A percentile compares a stretch with the other conserved stretches of the same genome.
Conservation (phyloP, 2,797 vertebrate genomes). For the Spinus olivaceus region DNA sequence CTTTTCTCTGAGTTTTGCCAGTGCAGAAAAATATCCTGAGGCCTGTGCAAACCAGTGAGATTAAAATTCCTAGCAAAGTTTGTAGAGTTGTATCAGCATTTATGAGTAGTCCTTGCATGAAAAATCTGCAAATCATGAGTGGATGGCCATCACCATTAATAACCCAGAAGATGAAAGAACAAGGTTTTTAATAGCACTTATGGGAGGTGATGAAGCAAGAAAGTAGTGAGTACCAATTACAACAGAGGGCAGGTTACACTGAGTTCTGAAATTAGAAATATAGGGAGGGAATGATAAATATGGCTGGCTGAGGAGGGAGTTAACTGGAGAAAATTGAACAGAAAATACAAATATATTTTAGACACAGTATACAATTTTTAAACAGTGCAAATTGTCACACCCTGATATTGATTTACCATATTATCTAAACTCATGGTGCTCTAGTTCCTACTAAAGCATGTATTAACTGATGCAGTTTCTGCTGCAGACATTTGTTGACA, state of each 20-base stretch:
- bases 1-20: neutral
- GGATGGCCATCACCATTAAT: neutral
- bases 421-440: neutral
- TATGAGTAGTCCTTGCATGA: neutral
- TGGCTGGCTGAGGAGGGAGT: neutral
- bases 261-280: constrained; percentile 7
- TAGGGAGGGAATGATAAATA: neutral
- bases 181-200: neutral
- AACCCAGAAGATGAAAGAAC: neutral
- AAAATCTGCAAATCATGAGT: neutral
- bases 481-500: neutral
- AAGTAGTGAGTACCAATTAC: neutral
- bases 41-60: neutral
- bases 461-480: neutral
- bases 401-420: neutral
- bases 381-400: neutral
- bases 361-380: neutral
- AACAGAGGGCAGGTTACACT: neutral
- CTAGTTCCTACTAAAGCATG: neutral
- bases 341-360: neutral
- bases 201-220: neutral
- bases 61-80: neutral
- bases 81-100: neutral
- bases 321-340: neutral
- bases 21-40: neutral